Evolutionary conservation across 2,797 vertebrate species (phyloP), one percentile per base, ranked within the genome.

Genomic region (Pempheris klunzingeri): DNA sequence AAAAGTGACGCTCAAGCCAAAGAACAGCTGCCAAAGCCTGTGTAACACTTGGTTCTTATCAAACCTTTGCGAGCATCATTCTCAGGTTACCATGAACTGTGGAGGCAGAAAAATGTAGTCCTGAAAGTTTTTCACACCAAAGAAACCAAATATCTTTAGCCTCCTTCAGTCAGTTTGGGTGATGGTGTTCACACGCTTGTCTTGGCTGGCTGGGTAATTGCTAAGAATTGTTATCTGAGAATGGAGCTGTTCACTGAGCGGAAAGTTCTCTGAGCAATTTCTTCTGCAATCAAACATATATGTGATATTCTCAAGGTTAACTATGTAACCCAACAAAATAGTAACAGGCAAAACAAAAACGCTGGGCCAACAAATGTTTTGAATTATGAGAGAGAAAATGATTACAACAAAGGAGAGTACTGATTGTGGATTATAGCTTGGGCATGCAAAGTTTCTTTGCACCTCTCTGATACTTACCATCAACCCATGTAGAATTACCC

Each of bases 201-300:
- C 73, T 87, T 30, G 7, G 59, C 55, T 41, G 73, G 59, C 77
- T 44, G 24, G 34, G 24, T 69, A 78, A 83, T 71, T 80, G 77
- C 73, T 71, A 43, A 78, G 69, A 38, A 61, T 73, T 77, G 81
- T 87, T 89, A 88, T 89, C 70, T 76, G 72, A 83, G 58, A 90
- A 64, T 10, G 7, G 60, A 81, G 86, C 73, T 46, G 53, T 60
- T 74, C 32, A 61, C 53, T 18, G 32, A 66, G 60, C 13, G 17
- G 71, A 86, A 85, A 68, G 38, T 70, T 75, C n/a, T 59, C 69
- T 32, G 36, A 77, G 65, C 67, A 58, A 47, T 65, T 78, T 80
- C 71, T 77, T 67, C n/a, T 53, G 61, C n/a, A 78, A 76, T 83
- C 75, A 71, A 20, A 61, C 75, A 57, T 71, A 26, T 44, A 80